phyloP scores from a whole-genome alignment of 2,797 vertebrate species.

The Enteromius unitaeniatus region DNA sequence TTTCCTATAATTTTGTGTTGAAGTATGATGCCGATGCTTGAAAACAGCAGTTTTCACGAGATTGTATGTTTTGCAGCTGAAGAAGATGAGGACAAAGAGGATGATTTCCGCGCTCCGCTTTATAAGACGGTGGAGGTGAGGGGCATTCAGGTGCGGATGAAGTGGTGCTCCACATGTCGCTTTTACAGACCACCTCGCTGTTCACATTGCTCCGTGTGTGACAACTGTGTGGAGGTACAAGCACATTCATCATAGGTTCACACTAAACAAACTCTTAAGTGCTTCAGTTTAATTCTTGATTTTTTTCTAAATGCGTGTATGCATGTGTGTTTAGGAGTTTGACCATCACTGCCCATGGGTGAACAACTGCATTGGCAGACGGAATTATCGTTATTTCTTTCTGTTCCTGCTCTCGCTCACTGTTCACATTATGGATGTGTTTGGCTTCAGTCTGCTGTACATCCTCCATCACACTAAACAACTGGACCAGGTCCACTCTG shows the following conservation, averaged over 20 bases:
- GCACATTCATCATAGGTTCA: background rate
- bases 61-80: slow-evolving; percentile 80
- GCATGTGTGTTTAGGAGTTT: slow-evolving; percentile 84
- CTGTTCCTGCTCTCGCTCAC: slow-evolving; percentile 95
- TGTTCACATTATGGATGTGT: slow-evolving; percentile 92
- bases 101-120: slow-evolving; percentile 95
- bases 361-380: slow-evolving; percentile 97
- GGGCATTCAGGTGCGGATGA: slow-evolving; percentile 98
- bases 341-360: slow-evolving; percentile 99
- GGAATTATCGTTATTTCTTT: slow-evolving; percentile 99
- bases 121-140: slow-evolving; percentile 98
- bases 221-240: slow-evolving; percentile 98
- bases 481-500: slow-evolving; percentile 86
- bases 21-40: background rate
- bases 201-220: slow-evolving; percentile 97
- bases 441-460: slow-evolving; percentile 92
- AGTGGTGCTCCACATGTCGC: slow-evolving; percentile 97
- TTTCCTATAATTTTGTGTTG: background rate
- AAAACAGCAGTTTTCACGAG: background rate
- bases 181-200: slow-evolving; percentile 97
- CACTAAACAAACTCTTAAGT: background rate
- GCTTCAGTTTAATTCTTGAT: background rate
- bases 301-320: background rate
- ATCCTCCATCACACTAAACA: slow-evolving; percentile 89
- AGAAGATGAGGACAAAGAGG: slow-evolving; percentile 98